phyloP scores from a whole-genome alignment of 2,888 invertebrate species.

The Petrolisthes manimaculis region DNA sequence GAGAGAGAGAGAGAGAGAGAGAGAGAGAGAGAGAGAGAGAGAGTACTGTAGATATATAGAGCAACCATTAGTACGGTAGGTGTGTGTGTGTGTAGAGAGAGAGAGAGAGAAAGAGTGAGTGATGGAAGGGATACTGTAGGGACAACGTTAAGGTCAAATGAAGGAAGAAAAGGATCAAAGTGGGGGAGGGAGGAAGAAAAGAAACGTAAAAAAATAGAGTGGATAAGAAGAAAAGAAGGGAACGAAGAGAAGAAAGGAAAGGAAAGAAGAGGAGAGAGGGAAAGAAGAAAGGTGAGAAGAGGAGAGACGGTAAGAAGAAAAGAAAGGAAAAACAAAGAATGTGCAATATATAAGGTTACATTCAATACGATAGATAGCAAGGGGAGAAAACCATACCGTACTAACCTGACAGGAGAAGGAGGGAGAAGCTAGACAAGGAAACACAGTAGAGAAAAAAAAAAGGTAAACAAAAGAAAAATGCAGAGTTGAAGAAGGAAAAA shows the following conservation, averaged over 20 bases:
- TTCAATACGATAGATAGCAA: neutral
- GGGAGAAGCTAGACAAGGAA: neutral
- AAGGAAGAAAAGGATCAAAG: neutral
- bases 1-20: neutral
- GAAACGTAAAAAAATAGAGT: neutral
- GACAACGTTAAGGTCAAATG: neutral
- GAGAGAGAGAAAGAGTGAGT: neutral
- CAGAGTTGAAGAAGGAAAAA: neutral
- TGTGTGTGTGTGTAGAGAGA: neutral
- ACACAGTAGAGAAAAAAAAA: neutral
- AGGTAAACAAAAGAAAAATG: neutral
- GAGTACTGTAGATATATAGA: neutral
- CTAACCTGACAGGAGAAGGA: neutral
- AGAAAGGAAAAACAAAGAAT: neutral
- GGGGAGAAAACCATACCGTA: neutral
- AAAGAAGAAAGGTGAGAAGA: neutral
- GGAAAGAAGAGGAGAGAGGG: neutral
- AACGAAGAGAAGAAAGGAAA: neutral
- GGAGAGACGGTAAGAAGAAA: neutral
- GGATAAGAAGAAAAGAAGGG: neutral
- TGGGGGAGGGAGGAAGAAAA: neutral
- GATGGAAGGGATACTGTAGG: neutral
- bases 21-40: slow-evolving; percentile 1
- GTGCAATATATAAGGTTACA: neutral
- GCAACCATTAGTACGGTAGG: neutral